Evolutionary conservation across 2,888 invertebrate genomes (phyloP).

Genomic region (Pristionchus mayeri): DNA sequence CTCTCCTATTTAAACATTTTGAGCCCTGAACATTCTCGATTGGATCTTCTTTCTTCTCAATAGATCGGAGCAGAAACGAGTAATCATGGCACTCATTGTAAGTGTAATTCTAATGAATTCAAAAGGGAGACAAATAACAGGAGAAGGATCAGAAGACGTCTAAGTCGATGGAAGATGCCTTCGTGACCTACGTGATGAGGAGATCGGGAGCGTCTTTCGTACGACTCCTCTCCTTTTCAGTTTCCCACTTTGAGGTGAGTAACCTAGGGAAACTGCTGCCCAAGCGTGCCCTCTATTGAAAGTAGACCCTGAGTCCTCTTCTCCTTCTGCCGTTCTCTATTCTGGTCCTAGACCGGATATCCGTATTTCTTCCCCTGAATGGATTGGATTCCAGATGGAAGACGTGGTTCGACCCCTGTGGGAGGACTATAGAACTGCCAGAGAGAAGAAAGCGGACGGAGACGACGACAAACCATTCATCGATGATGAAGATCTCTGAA

Average conservation of each 20-base stretch:
- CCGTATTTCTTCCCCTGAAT: neutral
- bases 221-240: slow-evolving; percentile 71
- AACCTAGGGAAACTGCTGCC: neutral
- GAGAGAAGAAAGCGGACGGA: slow-evolving; percentile 18
- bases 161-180: neutral
- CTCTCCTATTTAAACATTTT: too few species aligned
- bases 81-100: slow-evolving; percentile 21
- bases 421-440: slow-evolving; percentile 10
- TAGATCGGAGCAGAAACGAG: neutral
- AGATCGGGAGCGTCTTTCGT: slow-evolving; percentile 71
- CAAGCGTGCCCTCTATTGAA: neutral
- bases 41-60: slow-evolving; percentile 39
- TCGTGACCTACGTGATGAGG: slow-evolving; percentile 57
- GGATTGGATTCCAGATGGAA: neutral
- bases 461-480: neutral
- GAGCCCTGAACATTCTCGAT: slow-evolving; percentile 19
- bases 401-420: slow-evolving; percentile 25
- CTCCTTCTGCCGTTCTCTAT: neutral
- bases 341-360: neutral
- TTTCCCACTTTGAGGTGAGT: slow-evolving; percentile 57
- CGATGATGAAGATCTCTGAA: slow-evolving; percentile 23
- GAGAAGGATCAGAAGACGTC: neutral
- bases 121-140: neutral
- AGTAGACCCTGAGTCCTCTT: neutral
- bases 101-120: neutral